Conservation (phyloP, 2,113 vertebrate species). For the Myiozetetes cayanensis region DNA sequence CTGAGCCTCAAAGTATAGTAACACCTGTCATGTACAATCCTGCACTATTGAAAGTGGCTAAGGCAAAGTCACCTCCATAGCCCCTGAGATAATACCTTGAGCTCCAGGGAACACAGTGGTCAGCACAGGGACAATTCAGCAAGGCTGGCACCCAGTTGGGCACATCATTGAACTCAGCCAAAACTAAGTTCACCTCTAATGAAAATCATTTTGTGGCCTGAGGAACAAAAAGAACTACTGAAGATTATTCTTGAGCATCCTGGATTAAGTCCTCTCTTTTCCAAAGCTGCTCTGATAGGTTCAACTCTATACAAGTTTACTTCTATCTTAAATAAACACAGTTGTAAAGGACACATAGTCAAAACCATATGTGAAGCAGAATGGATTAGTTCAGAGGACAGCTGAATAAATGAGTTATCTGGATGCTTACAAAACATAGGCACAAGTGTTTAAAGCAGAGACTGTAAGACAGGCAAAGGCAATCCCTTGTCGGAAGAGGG, state of each 20-base stretch:
- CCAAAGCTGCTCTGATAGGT: neutral
- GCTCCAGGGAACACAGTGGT: neutral
- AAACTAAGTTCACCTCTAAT: neutral
- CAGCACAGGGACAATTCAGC: neutral
- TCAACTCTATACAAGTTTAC: neutral
- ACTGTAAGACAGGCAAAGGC: neutral
- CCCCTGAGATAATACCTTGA: neutral
- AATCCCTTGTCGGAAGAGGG: neutral
- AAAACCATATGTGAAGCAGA: neutral
- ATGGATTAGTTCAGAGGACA: neutral
- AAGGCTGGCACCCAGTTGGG: neutral
- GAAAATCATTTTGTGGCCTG: neutral
- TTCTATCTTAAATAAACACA: neutral
- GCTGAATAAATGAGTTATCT: neutral
- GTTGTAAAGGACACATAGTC: neutral
- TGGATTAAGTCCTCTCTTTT: neutral
- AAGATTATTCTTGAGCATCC: neutral
- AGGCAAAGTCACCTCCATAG: neutral
- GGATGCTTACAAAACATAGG: neutral
- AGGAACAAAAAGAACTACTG: neutral
- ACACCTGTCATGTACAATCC: neutral
- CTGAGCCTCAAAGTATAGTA: rapidly evolving
- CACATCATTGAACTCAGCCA: neutral
- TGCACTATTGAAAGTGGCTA: neutral
- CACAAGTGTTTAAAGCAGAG: neutral